phyloP scores from a whole-genome alignment of 2,888 invertebrate species.

The Volucella zonaria region DNA sequence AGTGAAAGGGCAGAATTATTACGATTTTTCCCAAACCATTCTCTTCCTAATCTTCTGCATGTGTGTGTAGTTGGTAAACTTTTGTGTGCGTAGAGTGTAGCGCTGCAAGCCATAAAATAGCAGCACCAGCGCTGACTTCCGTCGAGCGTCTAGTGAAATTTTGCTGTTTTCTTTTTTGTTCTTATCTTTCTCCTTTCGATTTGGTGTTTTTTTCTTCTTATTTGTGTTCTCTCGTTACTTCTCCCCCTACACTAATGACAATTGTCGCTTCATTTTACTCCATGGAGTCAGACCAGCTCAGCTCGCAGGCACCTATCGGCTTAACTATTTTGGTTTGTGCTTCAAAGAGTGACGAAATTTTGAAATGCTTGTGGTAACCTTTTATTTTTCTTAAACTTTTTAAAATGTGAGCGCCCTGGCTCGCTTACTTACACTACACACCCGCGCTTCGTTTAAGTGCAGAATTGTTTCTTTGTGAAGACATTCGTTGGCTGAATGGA shows the following conservation, averaged over 20 bases:
- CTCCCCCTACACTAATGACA: not conserved
- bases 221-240: not conserved
- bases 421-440: not conserved
- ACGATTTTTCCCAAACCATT: slow-evolving; percentile 63
- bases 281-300: not conserved
- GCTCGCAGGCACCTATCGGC: no score
- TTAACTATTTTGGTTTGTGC: not conserved
- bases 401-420: slow-evolving; percentile 5
- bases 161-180: slow-evolving; percentile 25
- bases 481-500: slow-evolving; percentile 30
- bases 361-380: not conserved
- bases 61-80: slow-evolving; percentile 36
- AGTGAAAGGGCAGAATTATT: slow-evolving; percentile 69
- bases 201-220: slow-evolving; percentile 23
- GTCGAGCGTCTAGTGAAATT: slow-evolving; percentile 62
- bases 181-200: slow-evolving; percentile 53
- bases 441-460: slow-evolving; percentile 36
- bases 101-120: slow-evolving; percentile 15
- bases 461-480: slow-evolving; percentile 34
- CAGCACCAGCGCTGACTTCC: slow-evolving; percentile 41
- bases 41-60: slow-evolving; percentile 58
- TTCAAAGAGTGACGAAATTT: slow-evolving; percentile 32
- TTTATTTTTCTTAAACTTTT: slow-evolving; percentile 14
- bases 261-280: slow-evolving; percentile 41
- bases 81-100: slow-evolving; percentile 19